Base-by-base conservation (phyloP, 2,888 invertebrate genomes). In the Brachyptera risi region DNA sequence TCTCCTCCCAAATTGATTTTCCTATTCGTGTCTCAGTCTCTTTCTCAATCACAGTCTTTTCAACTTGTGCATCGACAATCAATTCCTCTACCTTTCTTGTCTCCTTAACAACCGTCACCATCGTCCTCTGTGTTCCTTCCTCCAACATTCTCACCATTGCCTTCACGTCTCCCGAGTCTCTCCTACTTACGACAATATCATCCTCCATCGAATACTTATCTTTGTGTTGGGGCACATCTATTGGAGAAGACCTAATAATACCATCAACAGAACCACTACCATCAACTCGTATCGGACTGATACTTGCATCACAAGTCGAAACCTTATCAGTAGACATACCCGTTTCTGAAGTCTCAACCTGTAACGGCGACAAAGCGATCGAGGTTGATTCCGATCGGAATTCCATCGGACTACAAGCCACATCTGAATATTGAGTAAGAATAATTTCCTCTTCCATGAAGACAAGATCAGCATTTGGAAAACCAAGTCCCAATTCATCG, bases 141-240 rank as follows among this genome's bases (percentile, higher is more conserved):
- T 83, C 83, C 54, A 83, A 70, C 60, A 77, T 71, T 69, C 78
- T 77, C 42, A 83, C 75, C 69, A 80, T 80, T 15, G 80, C 78
- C 71, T 77, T 80, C 3, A 83, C 83, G 66, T 80, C 80, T 27
- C 80, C 80, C 7, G 79, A 78, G 35, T 75, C 76, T 19, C 67
- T 58, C 31, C 67, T 62, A 35, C 76, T 69, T 24, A 58, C 59
- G 1, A 62, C 65, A 17, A 64, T 47, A 19, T 67, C 65, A 27
- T 65, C 65, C 38, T 61, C 58, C 13, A 56, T 42, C 31, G 47
- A 31, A 21, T 60, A 9, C 68, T 38, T 47, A 68, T 66, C 49
- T 51, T 44, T 51, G 42, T 38, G 26, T 19, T 9, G 26, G 7
- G 17, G 54, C 38, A 42, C 61, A 21, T 51, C 51, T n/a, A 26